phyloP scores from a whole-genome alignment of 2,888 invertebrate genomes.

The Eupithecia exiguata region DNA sequence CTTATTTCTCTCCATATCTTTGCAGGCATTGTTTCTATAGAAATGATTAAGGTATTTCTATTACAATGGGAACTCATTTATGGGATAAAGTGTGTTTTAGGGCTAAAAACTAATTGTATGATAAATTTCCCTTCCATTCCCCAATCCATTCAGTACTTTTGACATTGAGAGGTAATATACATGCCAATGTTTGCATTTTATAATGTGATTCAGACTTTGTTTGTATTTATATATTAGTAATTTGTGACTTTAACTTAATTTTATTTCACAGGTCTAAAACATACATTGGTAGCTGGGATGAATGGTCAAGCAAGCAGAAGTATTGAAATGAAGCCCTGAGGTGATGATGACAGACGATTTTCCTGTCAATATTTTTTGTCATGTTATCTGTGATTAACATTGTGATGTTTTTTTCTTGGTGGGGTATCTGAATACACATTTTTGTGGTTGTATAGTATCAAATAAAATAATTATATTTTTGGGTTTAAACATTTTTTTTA shows the following conservation, averaged over 20 bases:
- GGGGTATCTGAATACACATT: background rate
- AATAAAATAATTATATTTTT: background rate
- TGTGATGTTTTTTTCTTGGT: background rate
- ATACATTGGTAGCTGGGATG: slow-evolving; percentile 79
- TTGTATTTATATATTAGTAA: background rate
- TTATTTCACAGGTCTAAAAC: slow-evolving; percentile 70
- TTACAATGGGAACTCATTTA: background rate
- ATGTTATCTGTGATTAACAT: background rate
- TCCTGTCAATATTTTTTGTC: background rate
- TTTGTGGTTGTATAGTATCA: background rate
- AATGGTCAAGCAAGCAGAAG: slow-evolving; percentile 71
- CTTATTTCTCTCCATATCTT: background rate
- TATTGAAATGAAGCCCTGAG: background rate
- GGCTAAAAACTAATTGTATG: no score
- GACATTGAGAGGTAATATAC: background rate
- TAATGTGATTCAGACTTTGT: background rate
- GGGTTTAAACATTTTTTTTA: background rate
- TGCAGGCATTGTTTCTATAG: no score
- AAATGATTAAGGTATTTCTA: background rate
- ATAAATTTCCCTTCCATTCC: no score
- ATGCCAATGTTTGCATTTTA: background rate
- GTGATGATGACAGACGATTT: background rate
- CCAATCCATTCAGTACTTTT: background rate
- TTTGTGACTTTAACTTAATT: background rate
- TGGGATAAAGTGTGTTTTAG: background rate